These are phyloP conservation scores for Cosmopolites sordidus DNA, from an alignment of 2,888 invertebrate genomes.

Conservation along the genomic window DNA sequence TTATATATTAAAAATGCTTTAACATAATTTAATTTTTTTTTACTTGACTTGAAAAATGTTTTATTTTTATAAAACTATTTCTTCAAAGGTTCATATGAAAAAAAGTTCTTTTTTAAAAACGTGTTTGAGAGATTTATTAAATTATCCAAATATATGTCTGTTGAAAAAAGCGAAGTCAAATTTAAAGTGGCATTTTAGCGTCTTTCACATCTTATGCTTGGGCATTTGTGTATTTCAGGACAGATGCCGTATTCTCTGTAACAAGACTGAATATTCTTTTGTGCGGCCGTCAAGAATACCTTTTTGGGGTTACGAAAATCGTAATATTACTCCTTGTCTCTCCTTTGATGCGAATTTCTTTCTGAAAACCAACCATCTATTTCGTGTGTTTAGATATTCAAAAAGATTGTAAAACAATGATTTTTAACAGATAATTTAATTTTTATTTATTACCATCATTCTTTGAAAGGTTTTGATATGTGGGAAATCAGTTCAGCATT, in stretches of 20 bases:
- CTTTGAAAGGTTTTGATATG: no score
- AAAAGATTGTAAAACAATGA: no score
- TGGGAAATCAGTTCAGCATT: no score
- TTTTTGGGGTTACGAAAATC: constrained; percentile 6
- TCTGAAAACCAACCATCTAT: constrained; percentile 5
- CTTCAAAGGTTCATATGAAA: no score
- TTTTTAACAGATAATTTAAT: no score
- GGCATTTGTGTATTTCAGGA: not conserved
- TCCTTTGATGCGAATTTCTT: constrained; percentile 8
- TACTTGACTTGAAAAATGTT: no score
- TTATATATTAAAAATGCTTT: no score
- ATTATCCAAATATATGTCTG: not conserved
- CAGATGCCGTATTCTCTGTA: constrained; percentile 6
- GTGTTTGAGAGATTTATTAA: not conserved
- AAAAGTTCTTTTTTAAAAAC: no score
- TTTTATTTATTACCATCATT: no score
- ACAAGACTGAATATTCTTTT: constrained; percentile 9
- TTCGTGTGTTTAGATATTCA: not conserved
- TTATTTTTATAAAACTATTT: no score
- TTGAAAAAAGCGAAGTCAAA: not conserved
- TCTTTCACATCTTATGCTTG: not conserved
- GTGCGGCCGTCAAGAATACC: constrained; percentile 6
- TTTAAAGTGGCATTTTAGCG: constrained; percentile 4
- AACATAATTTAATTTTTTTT: no score
- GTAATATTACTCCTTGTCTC: constrained; percentile 8